Conservation (phyloP, 2,113 vertebrate genomes). For the Mus musculus region DNA sequence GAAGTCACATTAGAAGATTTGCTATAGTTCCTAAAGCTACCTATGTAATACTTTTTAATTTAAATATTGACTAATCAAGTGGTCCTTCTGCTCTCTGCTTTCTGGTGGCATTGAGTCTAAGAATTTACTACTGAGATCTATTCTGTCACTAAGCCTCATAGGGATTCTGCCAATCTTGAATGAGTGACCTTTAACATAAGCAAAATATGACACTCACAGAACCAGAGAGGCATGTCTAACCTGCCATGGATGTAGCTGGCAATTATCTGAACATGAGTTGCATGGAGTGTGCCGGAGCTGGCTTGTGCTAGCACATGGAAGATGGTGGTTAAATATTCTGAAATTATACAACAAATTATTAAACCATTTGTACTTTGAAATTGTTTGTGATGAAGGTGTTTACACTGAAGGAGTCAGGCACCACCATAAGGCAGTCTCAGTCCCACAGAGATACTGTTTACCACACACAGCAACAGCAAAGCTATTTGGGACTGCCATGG, state of each 20-base stretch:
- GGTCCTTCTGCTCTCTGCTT: neutral
- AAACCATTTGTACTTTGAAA: neutral
- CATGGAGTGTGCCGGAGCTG: neutral
- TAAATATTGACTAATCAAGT: neutral
- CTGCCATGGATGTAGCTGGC: neutral
- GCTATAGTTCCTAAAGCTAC: neutral
- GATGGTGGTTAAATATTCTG: neutral
- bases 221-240: accelerated
- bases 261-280: accelerated
- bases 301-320: neutral
- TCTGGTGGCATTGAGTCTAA: neutral
- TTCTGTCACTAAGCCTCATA: neutral
- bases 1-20: constrained; percentile 40
- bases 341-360: neutral
- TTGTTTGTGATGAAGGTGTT: neutral
- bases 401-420: accelerated
- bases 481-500: neutral
- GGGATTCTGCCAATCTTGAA: neutral
- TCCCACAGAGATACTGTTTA: neutral
- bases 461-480: neutral
- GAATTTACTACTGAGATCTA: neutral
- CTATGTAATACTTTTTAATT: constrained; percentile 1
- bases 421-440: neutral
- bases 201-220: neutral
- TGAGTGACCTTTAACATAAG: neutral